Evolutionary conservation across 1,140 invertebrate genomes (phyloP), one percentile per base, ranked within the genome.

Genomic region (Papilio aristodemus): DNA sequence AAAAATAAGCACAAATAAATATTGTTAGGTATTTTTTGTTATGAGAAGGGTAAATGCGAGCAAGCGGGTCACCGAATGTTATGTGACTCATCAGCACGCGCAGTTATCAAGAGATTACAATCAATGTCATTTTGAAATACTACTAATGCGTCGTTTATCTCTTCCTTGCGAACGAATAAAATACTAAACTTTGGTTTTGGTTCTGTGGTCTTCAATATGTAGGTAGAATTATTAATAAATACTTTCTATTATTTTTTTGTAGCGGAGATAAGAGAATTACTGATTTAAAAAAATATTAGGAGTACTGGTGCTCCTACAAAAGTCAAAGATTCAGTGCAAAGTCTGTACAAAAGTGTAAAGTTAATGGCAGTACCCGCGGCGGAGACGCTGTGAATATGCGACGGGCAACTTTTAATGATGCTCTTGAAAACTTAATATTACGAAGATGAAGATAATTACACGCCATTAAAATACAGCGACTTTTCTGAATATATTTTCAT

Each of bases 401-500:
- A 19, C 19, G 17, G 22, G 11, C 19, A 54, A 54, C 9, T 54
- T 54, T 54, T 54, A 54, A 54, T 54, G 46, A 54, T 54, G 46
- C 19, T 54, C 46, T 54, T 54, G 46, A 54, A 54, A 54, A 54
- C 46, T 54, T 54, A 54, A 54, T 54, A 54, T 54, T 54, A 19
- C 46, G 10, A 54, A 54, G 46, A 54, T 54, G 46, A 54, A 54
- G 46, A 54, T 54, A 54, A 54, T 54, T 54, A 54, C 43, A 17
- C 46, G 46, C 46, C 46, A 54, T 54, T 54, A 54, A 54, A 54
- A 25, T 54, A 54, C 46, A 22, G 19, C 10, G 19, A 54, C 19
- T 54, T 54, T 54, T 25, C 17, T 54, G 3, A 54, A 3, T 54
- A 54, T 54, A 13, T 54, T 54, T 54, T 22, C 19, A 54, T 54